These are phyloP conservation scores for Semnornis frantzii DNA, from an alignment of 2,113 vertebrate genomes.

Conservation along the genomic window DNA sequence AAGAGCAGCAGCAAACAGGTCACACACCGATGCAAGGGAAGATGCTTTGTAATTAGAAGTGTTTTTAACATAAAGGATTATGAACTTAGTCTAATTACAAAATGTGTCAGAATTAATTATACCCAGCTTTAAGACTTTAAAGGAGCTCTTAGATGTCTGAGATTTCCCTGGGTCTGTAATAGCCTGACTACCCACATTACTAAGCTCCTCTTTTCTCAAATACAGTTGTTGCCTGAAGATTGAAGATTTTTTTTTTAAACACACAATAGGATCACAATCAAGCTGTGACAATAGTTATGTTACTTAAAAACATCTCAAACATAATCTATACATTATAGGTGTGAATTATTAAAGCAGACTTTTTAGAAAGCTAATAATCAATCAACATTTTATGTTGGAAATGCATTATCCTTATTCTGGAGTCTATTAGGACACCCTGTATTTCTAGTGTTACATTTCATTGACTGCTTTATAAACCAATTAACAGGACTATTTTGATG, in stretches of 20 bases:
- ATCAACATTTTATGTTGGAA: background rate
- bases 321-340: background rate
- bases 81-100: background rate
- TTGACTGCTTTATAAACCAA: background rate
- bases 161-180: background rate
- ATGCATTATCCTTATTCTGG: background rate
- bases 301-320: background rate
- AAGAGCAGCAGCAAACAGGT: background rate
- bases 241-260: background rate
- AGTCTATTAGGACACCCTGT: background rate
- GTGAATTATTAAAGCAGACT: background rate
- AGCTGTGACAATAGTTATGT: background rate
- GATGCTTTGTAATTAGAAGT: constrained; percentile 33
- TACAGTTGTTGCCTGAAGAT: background rate
- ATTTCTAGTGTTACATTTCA: background rate
- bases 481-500: background rate
- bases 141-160: constrained; percentile 11
- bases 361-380: background rate
- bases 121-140: background rate
- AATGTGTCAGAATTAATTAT: constrained; percentile 40
- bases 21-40: background rate
- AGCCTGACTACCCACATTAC: background rate
- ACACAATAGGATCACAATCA: background rate
- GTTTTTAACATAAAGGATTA: background rate
- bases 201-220: background rate